A percentile compares a stretch with the other conserved stretches of the same genome.
phyloP scores from a whole-genome alignment of 2,797 vertebrate species.

The Leptodactylus fallax region DNA sequence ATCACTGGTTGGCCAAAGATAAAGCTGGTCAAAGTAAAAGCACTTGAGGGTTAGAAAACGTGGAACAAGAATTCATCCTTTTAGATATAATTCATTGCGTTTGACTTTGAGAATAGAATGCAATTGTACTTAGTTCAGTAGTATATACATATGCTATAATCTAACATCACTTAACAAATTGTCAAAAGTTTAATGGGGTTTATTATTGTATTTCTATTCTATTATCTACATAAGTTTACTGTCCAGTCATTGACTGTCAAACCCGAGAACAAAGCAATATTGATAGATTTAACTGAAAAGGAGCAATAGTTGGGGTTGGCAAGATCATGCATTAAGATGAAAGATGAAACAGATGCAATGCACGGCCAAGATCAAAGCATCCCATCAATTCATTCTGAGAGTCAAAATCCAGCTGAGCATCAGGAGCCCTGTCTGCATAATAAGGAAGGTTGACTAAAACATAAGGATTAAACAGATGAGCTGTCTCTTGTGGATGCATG shows the following conservation, averaged over 20 bases:
- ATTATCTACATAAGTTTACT: conserved; percentile 37
- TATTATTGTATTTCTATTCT: conserved; percentile 7
- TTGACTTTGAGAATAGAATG: conserved; percentile 21
- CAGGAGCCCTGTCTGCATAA: conserved; percentile 76
- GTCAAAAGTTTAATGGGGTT: background rate
- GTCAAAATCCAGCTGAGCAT: conserved; percentile 82
- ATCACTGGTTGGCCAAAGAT: conserved; percentile 12
- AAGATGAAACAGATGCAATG: conserved; percentile 80
- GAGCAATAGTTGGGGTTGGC: conserved; percentile 66
- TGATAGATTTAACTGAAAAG: conserved; percentile 63
- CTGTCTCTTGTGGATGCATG: conserved; percentile 76
- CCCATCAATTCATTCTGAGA: conserved; percentile 80
- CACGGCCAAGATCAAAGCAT: conserved; percentile 81
- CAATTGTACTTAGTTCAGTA: background rate
- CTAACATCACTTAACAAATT: background rate
- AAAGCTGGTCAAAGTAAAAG: conserved; percentile 32
- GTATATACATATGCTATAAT: background rate
- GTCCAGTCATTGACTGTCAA: conserved; percentile 36
- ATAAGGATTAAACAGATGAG: conserved; percentile 84
- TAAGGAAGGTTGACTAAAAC: conserved; percentile 82
- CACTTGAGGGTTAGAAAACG: conserved; percentile 28
- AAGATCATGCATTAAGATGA: conserved; percentile 73
- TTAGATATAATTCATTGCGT: background rate
- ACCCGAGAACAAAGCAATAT: conserved; percentile 69
- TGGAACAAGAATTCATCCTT: conserved; percentile 14